Base-by-base conservation (phyloP, 2,797 vertebrate species). In the Garrulus glandarius region DNA sequence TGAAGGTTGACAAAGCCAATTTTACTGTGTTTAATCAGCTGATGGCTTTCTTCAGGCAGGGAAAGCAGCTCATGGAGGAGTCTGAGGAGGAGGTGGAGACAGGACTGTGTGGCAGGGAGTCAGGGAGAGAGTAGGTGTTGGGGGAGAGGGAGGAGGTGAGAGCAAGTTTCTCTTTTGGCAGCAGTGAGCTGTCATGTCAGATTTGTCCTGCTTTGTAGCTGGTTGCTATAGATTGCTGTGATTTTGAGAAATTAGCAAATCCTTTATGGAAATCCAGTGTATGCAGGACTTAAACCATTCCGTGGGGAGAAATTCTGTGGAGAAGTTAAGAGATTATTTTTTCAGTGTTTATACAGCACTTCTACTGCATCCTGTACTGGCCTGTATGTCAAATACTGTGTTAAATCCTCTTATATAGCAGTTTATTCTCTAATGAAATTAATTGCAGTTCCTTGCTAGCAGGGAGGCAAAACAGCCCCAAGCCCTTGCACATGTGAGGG, bases 41-140 rank as follows among this genome's bases (percentile, higher is more conserved):
- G 93, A 89, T 91, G 81, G 77, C 56, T 96, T 91, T 53, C 92
- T 95, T 91, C 80, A 78, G 85, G 44, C 63, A 87, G 83, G 67
- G 88, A 95, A 95, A 49, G 85, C 94, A 92, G 94, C 92, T 91
- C 80, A n/a, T 4, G 95, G 95, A 95, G 95, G 94, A 96, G 94
- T 68, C 77, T 95, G 95, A 94, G 94, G 94, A 93, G 96, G 96
- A 97, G 93, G 95, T 97, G 95, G 94, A 88, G 83, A 90, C 93
- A 96, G 87, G 85, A n/a, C 77, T 95, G 70, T 91, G 92, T 89
- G 78, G 93, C 85, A 79, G 77, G 80, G 94, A 96, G 55, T 88
- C 34, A 56, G 85, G 65, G 71, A 83, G 75, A 77, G 92, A 94
- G 96, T 92, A 95, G 95, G 96, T 88, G 95, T 83, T 95, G 85